phyloP scores from a whole-genome alignment of 2,888 invertebrate genomes.

The Graphium colonna region DNA sequence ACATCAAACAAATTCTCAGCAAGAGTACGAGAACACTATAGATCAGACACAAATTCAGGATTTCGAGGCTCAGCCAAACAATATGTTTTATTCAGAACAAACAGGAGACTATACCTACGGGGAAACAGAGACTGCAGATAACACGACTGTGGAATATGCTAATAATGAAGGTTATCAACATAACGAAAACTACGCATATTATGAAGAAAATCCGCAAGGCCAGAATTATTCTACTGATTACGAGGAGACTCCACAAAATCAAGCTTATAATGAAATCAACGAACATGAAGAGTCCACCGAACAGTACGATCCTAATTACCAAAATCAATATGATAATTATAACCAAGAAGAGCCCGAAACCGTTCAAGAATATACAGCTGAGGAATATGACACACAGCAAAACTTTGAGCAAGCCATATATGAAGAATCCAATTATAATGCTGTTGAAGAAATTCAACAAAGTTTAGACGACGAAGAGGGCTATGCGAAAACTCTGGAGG shows the following conservation, averaged over 20 bases:
- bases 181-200: slow-evolving; percentile 30
- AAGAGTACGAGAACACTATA: slow-evolving; percentile 10
- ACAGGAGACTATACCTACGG: slow-evolving; percentile 37
- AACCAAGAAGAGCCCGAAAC: slow-evolving; percentile 20
- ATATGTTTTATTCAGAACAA: slow-evolving; percentile 57
- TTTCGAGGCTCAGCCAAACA: slow-evolving; percentile 51
- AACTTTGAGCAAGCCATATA: slow-evolving; percentile 28
- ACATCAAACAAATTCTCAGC: slow-evolving; percentile 10
- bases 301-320: slow-evolving; percentile 23
- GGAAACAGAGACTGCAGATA: slow-evolving; percentile 19
- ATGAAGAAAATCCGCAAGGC: slow-evolving; percentile 28
- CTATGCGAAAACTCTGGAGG: slow-evolving; percentile 25
- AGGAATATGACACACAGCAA: slow-evolving; percentile 27
- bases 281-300: slow-evolving; percentile 25
- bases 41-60: slow-evolving; percentile 41
- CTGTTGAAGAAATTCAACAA: slow-evolving; percentile 38
- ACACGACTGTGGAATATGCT: background rate
- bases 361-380: slow-evolving; percentile 21
- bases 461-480: slow-evolving; percentile 46
- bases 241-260: slow-evolving; percentile 44
- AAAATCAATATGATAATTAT: slow-evolving; percentile 21
- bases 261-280: slow-evolving; percentile 42
- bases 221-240: slow-evolving; percentile 46
- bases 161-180: slow-evolving; percentile 26
- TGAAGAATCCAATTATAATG: slow-evolving; percentile 32